Conservation (phyloP, 2,888 invertebrate genomes). For the Fragum fragum region DNA sequence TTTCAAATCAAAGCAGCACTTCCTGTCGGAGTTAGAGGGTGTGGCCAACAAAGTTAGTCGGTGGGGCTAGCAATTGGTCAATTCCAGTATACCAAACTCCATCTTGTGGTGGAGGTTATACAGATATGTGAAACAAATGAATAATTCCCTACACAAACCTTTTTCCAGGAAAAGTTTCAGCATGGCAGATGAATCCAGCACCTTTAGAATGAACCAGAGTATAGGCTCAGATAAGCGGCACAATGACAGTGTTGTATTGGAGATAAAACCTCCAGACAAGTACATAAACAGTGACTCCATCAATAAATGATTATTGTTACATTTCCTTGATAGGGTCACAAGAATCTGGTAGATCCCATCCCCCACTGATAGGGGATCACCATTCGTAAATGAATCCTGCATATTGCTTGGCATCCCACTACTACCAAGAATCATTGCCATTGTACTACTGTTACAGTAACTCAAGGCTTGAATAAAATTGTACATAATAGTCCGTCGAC, state of each 20-base stretch:
- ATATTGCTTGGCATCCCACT: conserved; percentile 81
- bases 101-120: no score
- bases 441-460: conserved; percentile 91
- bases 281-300: conserved; percentile 93
- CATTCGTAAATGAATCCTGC: conserved; percentile 80
- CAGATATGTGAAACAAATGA: no score
- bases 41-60: no score
- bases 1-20: no score
- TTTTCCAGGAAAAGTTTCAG: conserved; percentile 92
- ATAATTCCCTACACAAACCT: no score
- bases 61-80: no score
- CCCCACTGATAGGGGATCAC: conserved; percentile 91
- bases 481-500: conserved; percentile 92
- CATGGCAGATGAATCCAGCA: conserved; percentile 92
- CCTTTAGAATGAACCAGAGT: conserved; percentile 93
- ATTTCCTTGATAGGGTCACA: conserved; percentile 92
- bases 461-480: conserved; percentile 93
- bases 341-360: conserved; percentile 96
- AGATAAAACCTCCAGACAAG: conserved; percentile 86
- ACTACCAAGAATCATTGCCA: conserved; percentile 90
- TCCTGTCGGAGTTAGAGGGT: no score
- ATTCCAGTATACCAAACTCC: no score
- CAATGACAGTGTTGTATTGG: conserved; percentile 74
- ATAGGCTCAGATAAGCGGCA: conserved; percentile 94
- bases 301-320: conserved; percentile 92